phyloP scores from a whole-genome alignment of 2,888 invertebrate species.

The Epinotia bilunana region DNA sequence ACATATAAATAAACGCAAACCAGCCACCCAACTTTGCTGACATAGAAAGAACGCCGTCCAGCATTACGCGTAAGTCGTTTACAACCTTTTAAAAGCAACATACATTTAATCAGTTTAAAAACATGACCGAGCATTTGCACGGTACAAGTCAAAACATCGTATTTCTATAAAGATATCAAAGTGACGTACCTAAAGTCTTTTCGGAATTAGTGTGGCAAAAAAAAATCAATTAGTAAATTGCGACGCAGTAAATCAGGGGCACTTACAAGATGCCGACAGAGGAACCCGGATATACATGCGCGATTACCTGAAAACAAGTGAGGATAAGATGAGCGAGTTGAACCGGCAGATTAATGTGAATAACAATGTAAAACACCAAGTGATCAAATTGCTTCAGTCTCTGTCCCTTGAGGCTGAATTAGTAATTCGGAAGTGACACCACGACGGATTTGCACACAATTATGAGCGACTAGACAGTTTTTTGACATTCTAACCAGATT shows the following conservation, averaged over 20 bases:
- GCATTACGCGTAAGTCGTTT: background rate
- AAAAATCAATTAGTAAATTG: slow-evolving; percentile 32
- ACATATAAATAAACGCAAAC: background rate
- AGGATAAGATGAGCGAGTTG: background rate
- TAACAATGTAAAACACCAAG: background rate
- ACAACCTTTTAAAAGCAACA: background rate
- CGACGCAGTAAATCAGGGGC: slow-evolving; percentile 18
- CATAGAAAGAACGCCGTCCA: background rate
- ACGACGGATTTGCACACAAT: no score
- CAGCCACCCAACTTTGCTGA: background rate
- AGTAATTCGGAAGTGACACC: no score
- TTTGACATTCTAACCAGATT: no score
- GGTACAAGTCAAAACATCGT: background rate
- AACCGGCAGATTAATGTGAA: background rate
- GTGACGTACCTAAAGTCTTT: background rate
- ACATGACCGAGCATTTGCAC: slow-evolving; percentile 8
- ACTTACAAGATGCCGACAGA: slow-evolving; percentile 4
- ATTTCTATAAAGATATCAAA: background rate
- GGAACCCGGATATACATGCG: background rate
- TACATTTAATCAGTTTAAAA: slow-evolving; percentile 22
- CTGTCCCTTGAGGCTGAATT: no score
- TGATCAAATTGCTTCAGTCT: background rate
- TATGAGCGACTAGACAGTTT: no score
- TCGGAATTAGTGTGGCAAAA: background rate
- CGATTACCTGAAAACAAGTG: slow-evolving; percentile 21